phyloP scores from a whole-genome alignment of 2,113 vertebrate genomes.

The Ceyx margarethae region DNA sequence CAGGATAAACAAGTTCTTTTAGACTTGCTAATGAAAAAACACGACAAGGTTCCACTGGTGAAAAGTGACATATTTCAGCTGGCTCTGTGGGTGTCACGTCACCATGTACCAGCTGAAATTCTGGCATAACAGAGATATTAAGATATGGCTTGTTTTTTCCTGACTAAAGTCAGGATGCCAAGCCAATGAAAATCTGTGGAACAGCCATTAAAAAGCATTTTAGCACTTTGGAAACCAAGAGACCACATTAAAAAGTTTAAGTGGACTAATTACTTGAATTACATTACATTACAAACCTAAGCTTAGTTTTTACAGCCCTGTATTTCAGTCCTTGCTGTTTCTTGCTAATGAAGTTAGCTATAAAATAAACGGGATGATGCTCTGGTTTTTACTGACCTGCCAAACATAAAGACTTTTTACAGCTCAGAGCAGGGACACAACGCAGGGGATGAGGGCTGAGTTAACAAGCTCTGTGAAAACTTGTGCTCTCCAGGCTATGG shows the following conservation, averaged over 20 bases:
- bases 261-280: constrained; percentile 69
- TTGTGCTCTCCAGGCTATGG: background rate
- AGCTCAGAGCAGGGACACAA: background rate
- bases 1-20: background rate
- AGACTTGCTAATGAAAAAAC: background rate
- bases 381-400: constrained; percentile 49
- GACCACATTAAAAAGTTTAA: constrained; percentile 59
- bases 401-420: constrained; percentile 43
- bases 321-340: constrained; percentile 68
- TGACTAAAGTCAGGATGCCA: background rate
- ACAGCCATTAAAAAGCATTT: constrained; percentile 31
- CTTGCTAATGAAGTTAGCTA: constrained; percentile 66
- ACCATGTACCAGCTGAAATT: background rate
- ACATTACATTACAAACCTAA: constrained; percentile 46
- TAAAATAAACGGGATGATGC: constrained; percentile 58
- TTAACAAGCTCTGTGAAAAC: constrained; percentile 2
- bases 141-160: background rate
- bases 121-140: background rate
- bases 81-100: rapidly evolving
- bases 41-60: background rate
- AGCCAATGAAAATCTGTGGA: background rate
- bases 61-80: constrained; percentile 1
- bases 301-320: constrained; percentile 54
- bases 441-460: background rate
- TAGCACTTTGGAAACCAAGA: constrained; percentile 43